phyloP scores from a whole-genome alignment of 2,113 vertebrate genomes.

The Nyctereutes procyonoides region DNA sequence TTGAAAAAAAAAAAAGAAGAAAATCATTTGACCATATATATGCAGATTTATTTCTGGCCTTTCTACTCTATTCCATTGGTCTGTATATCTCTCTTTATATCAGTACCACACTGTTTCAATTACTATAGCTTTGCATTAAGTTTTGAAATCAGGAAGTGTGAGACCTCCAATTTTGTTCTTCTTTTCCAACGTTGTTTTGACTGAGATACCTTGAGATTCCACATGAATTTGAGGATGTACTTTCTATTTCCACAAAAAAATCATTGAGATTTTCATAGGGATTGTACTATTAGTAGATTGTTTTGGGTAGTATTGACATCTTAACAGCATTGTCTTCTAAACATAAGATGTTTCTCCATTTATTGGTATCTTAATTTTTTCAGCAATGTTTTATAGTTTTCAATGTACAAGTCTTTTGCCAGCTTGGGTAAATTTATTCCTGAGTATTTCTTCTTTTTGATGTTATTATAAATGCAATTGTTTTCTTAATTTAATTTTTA shows the following conservation, averaged over 20 bases:
- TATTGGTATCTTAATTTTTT: neutral
- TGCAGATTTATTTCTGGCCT: neutral
- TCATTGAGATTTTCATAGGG: neutral
- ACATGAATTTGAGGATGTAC: neutral
- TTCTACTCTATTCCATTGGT: neutral
- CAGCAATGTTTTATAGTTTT: neutral
- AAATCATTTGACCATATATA: neutral
- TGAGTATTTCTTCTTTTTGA: neutral
- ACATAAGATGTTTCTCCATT: neutral
- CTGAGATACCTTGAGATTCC: neutral
- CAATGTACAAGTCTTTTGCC: neutral
- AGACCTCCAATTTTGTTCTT: neutral
- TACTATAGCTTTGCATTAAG: neutral
- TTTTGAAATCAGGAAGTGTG: slow-evolving; percentile 9
- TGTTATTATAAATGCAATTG: neutral
- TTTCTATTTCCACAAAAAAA: slow-evolving; percentile 7
- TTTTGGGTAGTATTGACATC: neutral
- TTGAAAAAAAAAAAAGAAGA: neutral
- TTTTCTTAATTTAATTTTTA: slow-evolving; percentile 4
- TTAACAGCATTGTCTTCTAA: neutral
- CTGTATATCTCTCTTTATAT: neutral
- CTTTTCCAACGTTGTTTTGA: neutral
- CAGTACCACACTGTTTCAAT: neutral
- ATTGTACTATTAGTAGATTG: neutral
- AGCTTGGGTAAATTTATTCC: neutral